Base-by-base conservation (phyloP, 2,888 invertebrate genomes). In the Drosophila siamana region DNA sequence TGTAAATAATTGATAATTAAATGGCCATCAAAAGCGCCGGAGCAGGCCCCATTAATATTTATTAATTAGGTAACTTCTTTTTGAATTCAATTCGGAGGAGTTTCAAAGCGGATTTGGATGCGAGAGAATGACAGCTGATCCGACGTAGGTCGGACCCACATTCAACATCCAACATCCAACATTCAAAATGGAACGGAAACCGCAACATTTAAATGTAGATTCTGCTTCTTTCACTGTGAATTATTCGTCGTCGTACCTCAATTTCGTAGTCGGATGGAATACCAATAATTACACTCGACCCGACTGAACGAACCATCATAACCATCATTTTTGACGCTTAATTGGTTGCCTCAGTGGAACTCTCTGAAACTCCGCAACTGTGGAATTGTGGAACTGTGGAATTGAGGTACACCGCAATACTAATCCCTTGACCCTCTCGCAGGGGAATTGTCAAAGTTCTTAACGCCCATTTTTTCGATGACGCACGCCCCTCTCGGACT, bases 1-100 rank as follows among this genome's bases (percentile, higher is more conserved):
- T 80, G 78, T 76, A 86, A 83, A 81, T 81, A 74, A 74, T 74
- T 76, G 72, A 72, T 60, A 76, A 86, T 78, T 80, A 78, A 80
- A 54, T 51, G 55, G 57, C 65, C 67, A 61, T 57, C 57, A 13
- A 64, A 60, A 44, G 63, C 57, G 55, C 63, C 43, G 62, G 60
- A 33, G 59, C 57, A 36, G 46, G 24, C 62, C 41, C 59, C 41
- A 54, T 66, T 77, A 71, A 79, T 77, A 67, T 68, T 77, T 74
- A 82, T 81, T 81, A 82, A 85, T 82, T 68, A 72, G 54, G 9
- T 46, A 15, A 7, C 22, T 5, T 38, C 7, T 13, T 7, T 38
- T 38, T 6, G 13, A 44, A 13, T 24, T 13, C 2, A 22, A 44
- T 36, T 55, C 36, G 52, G 54, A 68, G 13, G 24, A 33, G 15